Base-by-base conservation (phyloP, 1,140 invertebrate species). In the Drosophila fuyamai region DNA sequence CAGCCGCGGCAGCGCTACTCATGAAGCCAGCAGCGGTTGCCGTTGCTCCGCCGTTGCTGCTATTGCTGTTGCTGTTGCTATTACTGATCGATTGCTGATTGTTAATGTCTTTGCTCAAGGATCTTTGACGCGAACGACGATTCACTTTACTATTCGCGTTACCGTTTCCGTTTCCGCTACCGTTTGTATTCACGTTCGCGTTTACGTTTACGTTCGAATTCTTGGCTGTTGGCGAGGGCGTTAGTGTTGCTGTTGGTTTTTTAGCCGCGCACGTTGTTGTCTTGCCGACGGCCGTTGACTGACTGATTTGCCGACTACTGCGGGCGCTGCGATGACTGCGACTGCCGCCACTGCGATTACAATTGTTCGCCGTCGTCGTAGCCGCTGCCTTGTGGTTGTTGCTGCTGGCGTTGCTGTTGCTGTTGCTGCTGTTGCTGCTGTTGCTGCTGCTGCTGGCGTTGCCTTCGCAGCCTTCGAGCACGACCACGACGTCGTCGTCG, bases 1-100 rank as follows among this genome's bases (percentile, higher is more conserved):
- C 85, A 89, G 90, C 90, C 90, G 90, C 90, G 81, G 91, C 86
- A 89, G 91, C 91, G 86, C 91, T 92, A 93, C 96, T 95, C 93
- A 97, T 95, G 94, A 96, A 96, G 93, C 95, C 86, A 86, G 89
- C 84, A 79, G 89, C 60, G 82, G 82, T 81, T 86, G 82, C 68
- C 95, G 83, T 88, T 82, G 83, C 65, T 56, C 47, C 47, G 48
- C 27, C 54, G 82, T 78, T 86, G 78, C 62, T 95, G 82, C 79
- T 81, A 79, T 61, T 53, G 78, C 63, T 76, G 66, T 74, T 86
- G 80, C 73, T 86, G 36, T 68, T 90, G 60, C 46, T 47, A 56
- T 51, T 65, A 18, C 29, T 62, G 35, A 10, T 71, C 29, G 8
- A 38, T 36, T 60, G 59, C 32, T 72, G n/a, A 35, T 50, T 56